These are phyloP conservation scores for Spodoptera littoralis DNA, from an alignment of 2,888 invertebrate species.

Conservation along the genomic window DNA sequence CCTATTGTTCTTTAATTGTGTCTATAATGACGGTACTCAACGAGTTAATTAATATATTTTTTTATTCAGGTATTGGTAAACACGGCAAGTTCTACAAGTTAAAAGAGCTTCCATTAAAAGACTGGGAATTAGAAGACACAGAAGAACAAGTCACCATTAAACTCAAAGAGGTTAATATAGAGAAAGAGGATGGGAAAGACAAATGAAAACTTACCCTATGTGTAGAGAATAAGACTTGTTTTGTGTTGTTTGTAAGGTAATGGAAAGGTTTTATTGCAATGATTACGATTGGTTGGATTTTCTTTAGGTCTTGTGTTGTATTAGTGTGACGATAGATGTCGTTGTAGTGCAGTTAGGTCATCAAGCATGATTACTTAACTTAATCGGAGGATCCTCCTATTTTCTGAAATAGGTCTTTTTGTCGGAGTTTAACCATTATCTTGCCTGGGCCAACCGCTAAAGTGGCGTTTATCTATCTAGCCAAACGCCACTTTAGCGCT, in stretches of 20 bases:
- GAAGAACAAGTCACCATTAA: slow-evolving; percentile 68
- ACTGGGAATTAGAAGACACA: slow-evolving; percentile 90
- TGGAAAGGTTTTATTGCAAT: too few species aligned
- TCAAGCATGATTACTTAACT: too few species aligned
- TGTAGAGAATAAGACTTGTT: slow-evolving; percentile 2
- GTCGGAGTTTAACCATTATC: too few species aligned
- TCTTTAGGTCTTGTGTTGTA: slow-evolving; percentile 22
- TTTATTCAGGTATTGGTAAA: slow-evolving; percentile 87
- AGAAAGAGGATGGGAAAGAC: slow-evolving; percentile 40
- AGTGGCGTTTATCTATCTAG: too few species aligned
- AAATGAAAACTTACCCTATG: neutral
- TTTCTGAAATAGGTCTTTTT: too few species aligned
- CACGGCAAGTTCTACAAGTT: slow-evolving; percentile 91
- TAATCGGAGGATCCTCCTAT: too few species aligned
- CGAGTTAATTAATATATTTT: neutral
- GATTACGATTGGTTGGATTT: too few species aligned
- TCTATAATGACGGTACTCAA: too few species aligned
- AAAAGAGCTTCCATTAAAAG: slow-evolving; percentile 88
- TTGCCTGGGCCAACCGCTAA: too few species aligned
- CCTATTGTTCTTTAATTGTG: too few species aligned
- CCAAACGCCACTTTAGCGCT: too few species aligned
- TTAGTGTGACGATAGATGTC: neutral
- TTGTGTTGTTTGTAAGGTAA: slow-evolving; percentile 21
- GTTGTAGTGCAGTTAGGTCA: too few species aligned
- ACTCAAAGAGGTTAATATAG: slow-evolving; percentile 20